Conservation (phyloP, 2,888 invertebrate species). For the Chouioia cunea region DNA sequence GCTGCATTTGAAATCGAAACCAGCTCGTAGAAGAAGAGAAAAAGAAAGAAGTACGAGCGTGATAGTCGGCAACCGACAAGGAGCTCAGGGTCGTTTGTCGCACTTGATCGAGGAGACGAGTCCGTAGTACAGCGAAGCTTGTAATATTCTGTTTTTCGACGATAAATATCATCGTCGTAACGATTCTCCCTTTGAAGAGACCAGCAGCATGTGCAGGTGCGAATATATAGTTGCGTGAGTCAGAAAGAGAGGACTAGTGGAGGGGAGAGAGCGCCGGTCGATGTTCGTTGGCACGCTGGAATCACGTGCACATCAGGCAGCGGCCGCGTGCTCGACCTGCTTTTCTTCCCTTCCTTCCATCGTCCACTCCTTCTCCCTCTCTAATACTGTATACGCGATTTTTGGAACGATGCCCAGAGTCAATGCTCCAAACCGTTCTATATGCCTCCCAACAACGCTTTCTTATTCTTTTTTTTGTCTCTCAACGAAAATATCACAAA, state of each 20-base stretch:
- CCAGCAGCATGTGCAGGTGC: constrained; percentile 9
- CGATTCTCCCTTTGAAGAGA: not conserved
- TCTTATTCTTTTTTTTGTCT: not conserved
- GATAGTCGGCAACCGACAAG: too few species aligned
- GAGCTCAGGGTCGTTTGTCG: too few species aligned
- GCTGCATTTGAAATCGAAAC: too few species aligned
- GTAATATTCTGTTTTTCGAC: too few species aligned
- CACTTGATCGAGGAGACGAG: too few species aligned
- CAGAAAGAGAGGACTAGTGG: not conserved
- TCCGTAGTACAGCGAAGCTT: too few species aligned
- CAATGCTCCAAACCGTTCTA: constrained; percentile 24
- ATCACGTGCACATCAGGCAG: constrained; percentile 66
- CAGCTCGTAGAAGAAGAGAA: too few species aligned
- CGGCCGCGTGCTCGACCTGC: constrained; percentile 63
- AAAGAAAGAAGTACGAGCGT: too few species aligned
- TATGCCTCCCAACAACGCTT: constrained; percentile 31
- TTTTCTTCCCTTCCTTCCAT: constrained; percentile 43
- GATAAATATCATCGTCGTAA: too few species aligned
- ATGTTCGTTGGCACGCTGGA: constrained; percentile 51
- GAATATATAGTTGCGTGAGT: constrained; percentile 1
- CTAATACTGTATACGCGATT: not conserved
- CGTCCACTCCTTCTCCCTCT: constrained; percentile 8
- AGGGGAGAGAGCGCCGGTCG: constrained; percentile 37
- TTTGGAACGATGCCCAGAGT: too few species aligned
- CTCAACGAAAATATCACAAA: too few species aligned